These are phyloP conservation scores for Lepisosteus osseus DNA, from an alignment of 2,113 vertebrate species.

Conservation along the genomic window DNA sequence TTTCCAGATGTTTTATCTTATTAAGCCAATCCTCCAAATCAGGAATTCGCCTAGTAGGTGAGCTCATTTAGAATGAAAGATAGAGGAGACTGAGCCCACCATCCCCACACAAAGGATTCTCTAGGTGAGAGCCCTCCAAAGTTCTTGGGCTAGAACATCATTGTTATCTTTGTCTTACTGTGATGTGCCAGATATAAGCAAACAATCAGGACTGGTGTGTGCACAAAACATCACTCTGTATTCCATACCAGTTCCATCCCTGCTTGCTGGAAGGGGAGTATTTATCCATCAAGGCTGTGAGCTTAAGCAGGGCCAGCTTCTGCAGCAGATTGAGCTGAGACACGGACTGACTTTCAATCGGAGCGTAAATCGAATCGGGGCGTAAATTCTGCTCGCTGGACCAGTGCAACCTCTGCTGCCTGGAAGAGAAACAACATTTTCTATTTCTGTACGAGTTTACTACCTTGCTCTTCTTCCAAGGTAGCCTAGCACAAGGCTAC, in stretches of 20 bases:
- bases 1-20: too few relatives aligned
- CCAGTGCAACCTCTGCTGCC: constrained; percentile 49
- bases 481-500: not conserved
- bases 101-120: constrained; percentile 20
- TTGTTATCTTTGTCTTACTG: too few relatives aligned
- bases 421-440: constrained; percentile 39
- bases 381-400: constrained; percentile 56
- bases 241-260: constrained; percentile 85
- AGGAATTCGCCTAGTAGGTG: too few relatives aligned
- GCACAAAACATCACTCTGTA: not conserved
- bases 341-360: constrained; percentile 58
- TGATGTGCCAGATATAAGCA: too few relatives aligned
- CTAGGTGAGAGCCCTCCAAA: constrained; percentile 38
- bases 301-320: constrained; percentile 74
- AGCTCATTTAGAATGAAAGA: too few relatives aligned
- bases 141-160: constrained; percentile 13
- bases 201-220: too few relatives aligned
- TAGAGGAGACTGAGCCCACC: too few relatives aligned
- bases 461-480: not conserved
- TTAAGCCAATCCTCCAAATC: too few relatives aligned
- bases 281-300: constrained; percentile 85
- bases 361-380: constrained; percentile 39
- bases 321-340: constrained; percentile 71
- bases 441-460: not conserved
- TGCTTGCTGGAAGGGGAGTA: constrained; percentile 80